A percentile compares a stretch with the other conserved stretches of the same genome.
These are phyloP conservation scores for Pipistrellus nathusii DNA, from an alignment of 2,797 vertebrate genomes.

Conservation along the genomic window DNA sequence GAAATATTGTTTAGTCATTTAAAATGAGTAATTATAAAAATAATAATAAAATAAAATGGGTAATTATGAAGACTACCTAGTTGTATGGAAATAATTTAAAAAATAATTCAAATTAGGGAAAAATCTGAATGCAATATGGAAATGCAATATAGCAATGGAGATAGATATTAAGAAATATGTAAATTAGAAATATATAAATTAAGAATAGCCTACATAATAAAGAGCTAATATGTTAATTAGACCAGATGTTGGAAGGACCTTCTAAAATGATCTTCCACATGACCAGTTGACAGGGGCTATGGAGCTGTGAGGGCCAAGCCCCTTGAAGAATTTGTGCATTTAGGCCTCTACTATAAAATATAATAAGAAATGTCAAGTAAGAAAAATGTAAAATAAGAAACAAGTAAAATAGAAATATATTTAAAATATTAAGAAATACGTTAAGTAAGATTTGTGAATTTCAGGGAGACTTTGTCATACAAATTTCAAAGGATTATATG, in stretches of 20 bases:
- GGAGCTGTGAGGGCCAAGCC: too few species aligned
- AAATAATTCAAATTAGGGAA: not conserved
- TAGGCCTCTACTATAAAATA: too few species aligned
- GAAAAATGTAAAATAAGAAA: too few species aligned
- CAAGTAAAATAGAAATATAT: too few species aligned
- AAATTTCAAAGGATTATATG: conserved; percentile 25
- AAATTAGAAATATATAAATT: not conserved
- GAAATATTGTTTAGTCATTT: conserved; percentile 50
- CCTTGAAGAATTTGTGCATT: too few species aligned
- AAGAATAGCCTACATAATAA: too few species aligned
- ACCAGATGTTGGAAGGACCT: too few species aligned
- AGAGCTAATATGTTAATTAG: too few species aligned
- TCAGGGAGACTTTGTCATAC: not conserved
- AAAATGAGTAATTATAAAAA: conserved; percentile 1
- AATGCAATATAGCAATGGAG: not conserved
- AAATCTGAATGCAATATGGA: not conserved
- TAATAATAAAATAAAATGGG: not conserved
- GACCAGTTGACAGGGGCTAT: too few species aligned
- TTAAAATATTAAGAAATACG: conserved; percentile 8
- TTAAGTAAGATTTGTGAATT: conserved; percentile 40
- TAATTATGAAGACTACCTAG: conserved; percentile 5
- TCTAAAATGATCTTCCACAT: too few species aligned
- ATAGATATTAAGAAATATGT: not conserved
- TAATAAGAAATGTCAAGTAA: too few species aligned
- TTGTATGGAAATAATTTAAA: not conserved